phyloP scores from a whole-genome alignment of 2,888 invertebrate species.

The Clivina fossor region DNA sequence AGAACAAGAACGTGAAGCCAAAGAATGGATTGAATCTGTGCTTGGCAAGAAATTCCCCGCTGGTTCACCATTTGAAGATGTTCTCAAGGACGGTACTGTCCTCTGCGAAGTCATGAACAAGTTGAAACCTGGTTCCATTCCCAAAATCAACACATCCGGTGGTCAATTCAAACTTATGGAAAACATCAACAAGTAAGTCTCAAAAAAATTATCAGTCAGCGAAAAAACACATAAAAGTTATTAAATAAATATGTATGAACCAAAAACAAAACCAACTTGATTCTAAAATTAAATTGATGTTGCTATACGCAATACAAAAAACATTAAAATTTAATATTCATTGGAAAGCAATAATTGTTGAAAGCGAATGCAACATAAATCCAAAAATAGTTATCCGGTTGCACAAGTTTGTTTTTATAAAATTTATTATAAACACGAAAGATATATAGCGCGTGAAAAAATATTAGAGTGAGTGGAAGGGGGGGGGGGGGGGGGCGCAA shows the following conservation, averaged over 20 bases:
- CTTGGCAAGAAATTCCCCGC: constrained; percentile 86
- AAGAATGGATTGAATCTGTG: constrained; percentile 89
- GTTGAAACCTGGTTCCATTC: constrained; percentile 81
- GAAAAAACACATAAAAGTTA: background rate
- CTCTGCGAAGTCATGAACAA: constrained; percentile 95
- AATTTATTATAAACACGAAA: constrained; percentile 1
- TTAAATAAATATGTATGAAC: background rate
- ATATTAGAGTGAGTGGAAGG: background rate
- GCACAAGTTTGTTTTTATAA: constrained; percentile 1
- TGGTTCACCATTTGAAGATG: constrained; percentile 81
- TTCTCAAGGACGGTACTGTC: constrained; percentile 87
- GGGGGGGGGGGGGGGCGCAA: background rate
- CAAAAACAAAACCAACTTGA: background rate
- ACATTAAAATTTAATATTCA: no score
- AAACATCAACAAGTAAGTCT: constrained; percentile 88
- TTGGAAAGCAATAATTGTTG: no score
- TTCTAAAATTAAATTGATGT: background rate
- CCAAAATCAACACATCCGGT: constrained; percentile 90
- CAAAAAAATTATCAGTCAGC: constrained; percentile 36
- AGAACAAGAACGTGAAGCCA: constrained; percentile 82
- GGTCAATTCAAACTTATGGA: constrained; percentile 99
- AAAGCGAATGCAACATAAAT: no score
- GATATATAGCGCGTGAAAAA: constrained; percentile 1
- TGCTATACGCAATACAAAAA: background rate
- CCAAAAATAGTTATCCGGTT: no score